Conservation (phyloP, 2,888 invertebrate genomes). For the Drosophila sordidapex region DNA sequence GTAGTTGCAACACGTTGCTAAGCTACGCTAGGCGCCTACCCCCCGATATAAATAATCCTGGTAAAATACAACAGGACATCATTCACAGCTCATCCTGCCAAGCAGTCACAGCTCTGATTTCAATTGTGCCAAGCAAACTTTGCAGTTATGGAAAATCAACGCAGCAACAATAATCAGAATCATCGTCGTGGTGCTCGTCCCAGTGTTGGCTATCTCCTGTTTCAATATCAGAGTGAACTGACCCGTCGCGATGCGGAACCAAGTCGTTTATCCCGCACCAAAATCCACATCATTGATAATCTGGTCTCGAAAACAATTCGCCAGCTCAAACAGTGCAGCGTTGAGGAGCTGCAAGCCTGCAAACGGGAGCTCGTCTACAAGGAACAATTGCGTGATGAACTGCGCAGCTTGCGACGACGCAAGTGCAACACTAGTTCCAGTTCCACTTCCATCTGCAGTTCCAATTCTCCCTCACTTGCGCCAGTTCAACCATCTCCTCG, state of each 20-base stretch:
- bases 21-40: slow-evolving; percentile 32
- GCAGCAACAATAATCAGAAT: slow-evolving; percentile 18
- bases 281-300: slow-evolving; percentile 71
- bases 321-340: slow-evolving; percentile 63
- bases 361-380: slow-evolving; percentile 72
- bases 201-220: slow-evolving; percentile 68
- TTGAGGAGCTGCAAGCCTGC: slow-evolving; percentile 73
- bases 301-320: slow-evolving; percentile 69
- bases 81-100: slow-evolving; percentile 60
- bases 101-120: slow-evolving; percentile 39
- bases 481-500: slow-evolving; percentile 39
- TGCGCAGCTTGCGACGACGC: slow-evolving; percentile 53
- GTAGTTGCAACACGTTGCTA: slow-evolving; percentile 22
- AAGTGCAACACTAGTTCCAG: slow-evolving; percentile 6
- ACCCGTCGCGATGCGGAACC: slow-evolving; percentile 63
- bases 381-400: slow-evolving; percentile 63
- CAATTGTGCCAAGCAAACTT: neutral
- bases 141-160: slow-evolving; percentile 48
- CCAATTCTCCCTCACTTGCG: neutral
- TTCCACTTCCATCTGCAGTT: neutral
- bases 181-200: slow-evolving; percentile 60
- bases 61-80: slow-evolving; percentile 63
- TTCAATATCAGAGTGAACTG: slow-evolving; percentile 73
- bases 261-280: slow-evolving; percentile 62
- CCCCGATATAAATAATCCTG: slow-evolving; percentile 72